phyloP scores from a whole-genome alignment of 1,140 invertebrate genomes.

The Penaeus chinensis region DNA sequence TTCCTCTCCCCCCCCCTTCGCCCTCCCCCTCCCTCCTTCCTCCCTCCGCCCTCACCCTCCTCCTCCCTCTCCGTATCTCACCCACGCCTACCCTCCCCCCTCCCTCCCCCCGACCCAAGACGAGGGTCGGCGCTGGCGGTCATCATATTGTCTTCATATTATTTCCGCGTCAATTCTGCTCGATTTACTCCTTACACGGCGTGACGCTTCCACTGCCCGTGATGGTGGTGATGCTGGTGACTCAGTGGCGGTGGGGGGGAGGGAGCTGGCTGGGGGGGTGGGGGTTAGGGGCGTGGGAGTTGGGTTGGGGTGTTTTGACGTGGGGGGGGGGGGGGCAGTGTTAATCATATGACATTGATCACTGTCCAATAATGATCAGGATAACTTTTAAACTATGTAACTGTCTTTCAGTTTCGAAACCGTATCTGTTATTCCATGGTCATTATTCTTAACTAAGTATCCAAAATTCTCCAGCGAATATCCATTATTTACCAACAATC shows the following conservation, averaged over 20 bases:
- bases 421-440: no score
- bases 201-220: conserved; percentile 21
- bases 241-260: not conserved
- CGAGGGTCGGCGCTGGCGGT: conserved; percentile 38
- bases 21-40: not conserved
- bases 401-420: no score
- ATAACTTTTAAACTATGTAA: no score
- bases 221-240: not conserved
- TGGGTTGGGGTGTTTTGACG: not conserved
- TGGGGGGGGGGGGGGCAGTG: not conserved
- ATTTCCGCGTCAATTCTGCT: conserved; percentile 48
- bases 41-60: not conserved
- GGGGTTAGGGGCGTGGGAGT: conserved; percentile 15
- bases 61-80: not conserved
- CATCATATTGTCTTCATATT: conserved; percentile 54
- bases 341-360: not conserved
- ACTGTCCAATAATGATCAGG: not conserved
- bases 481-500: no score
- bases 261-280: conserved; percentile 18
- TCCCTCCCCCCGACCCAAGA: not conserved
- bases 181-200: conserved; percentile 52
- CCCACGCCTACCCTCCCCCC: not conserved
- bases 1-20: not conserved
- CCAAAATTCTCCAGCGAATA: no score
- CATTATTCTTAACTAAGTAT: no score